Conservation (phyloP, 92 coral and sea anemone species). For the Scolanthus callimorphus region DNA sequence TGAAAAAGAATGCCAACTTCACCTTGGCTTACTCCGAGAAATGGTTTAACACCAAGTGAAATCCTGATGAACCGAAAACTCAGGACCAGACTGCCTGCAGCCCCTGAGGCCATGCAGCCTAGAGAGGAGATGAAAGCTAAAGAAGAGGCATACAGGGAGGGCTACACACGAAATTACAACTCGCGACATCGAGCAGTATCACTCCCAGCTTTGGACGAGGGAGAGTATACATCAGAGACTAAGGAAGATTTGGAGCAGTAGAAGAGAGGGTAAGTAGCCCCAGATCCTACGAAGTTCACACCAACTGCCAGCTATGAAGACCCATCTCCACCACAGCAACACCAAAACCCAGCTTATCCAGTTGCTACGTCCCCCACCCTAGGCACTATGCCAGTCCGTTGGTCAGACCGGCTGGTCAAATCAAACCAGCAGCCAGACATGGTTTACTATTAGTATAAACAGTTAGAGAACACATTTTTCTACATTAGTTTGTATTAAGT, state of each 20-base stretch:
- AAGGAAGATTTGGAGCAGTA: slow-evolving; percentile 3
- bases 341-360: neutral
- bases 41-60: slow-evolving; percentile 11
- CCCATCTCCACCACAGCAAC: neutral
- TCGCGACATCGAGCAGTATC: slow-evolving; percentile 2
- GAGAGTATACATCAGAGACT: slow-evolving; percentile 5
- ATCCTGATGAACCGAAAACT: slow-evolving; percentile 10
- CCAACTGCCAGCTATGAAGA: neutral
- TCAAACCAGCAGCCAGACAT: neutral
- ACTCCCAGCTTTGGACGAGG: slow-evolving; percentile 10
- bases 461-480: neutral
- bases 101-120: neutral
- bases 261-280: neutral
- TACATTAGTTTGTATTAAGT: neutral
- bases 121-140: neutral
- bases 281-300: neutral
- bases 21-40: slow-evolving; percentile 7
- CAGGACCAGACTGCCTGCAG: slow-evolving; percentile 2
- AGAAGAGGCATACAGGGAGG: slow-evolving; percentile 4
- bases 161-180: slow-evolving; percentile 2
- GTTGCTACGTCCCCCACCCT: neutral
- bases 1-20: slow-evolving; percentile 6
- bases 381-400: neutral
- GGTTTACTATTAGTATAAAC: neutral
- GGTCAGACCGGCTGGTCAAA: neutral